Evolutionary conservation across 2,888 invertebrate genomes (phyloP), one percentile per base, ranked within the genome.

Genomic region (Zygothrica quintamaculata): DNA sequence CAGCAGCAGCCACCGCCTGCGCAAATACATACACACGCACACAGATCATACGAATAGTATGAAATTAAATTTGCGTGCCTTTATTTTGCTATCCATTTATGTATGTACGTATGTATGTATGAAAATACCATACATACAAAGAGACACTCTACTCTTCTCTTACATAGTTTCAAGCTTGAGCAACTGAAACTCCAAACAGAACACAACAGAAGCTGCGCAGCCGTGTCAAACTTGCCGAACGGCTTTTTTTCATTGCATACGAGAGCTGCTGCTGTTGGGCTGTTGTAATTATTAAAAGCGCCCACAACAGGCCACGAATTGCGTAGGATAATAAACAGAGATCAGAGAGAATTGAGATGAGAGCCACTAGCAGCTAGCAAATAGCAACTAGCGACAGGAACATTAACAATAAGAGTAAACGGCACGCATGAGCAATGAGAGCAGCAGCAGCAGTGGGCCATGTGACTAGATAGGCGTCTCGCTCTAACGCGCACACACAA

Each of bases 361-460:
- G 47, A 15, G 34, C n/a, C n/a, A n/a, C n/a, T n/a, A n/a, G n/a
- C n/a, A n/a, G n/a, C n/a, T n/a, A 8, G 11, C 34, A 34, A 7
- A 34, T n/a, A 4, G 11, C 34, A 4, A 75, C 62, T 52, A 65
- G 51, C 31, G 46, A 3, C 12, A 33, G 12, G 34, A 9, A 43
- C 31, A 48, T 26, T 50, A 39, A 55, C 55, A 66, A n/a, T 22
- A 7, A 62, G 81, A 80, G 84, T 59, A 74, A 81, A 65, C 66
- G 82, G 72, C 65, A 84, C 79, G 82, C 84, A 78, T 84, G 77
- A 78, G 73, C 81, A 78, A 73, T 70, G 76, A 70, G 74, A 66
- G 58, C 57, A 64, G 64, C 18, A 22, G 18, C 18, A 22, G 18
- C 18, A 55, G n/a, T n/a, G n/a, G 39, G 60, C 62, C 62, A 65